Evolutionary conservation across 2,113 vertebrate species (phyloP).

Genomic region (Lagopus muta): DNA sequence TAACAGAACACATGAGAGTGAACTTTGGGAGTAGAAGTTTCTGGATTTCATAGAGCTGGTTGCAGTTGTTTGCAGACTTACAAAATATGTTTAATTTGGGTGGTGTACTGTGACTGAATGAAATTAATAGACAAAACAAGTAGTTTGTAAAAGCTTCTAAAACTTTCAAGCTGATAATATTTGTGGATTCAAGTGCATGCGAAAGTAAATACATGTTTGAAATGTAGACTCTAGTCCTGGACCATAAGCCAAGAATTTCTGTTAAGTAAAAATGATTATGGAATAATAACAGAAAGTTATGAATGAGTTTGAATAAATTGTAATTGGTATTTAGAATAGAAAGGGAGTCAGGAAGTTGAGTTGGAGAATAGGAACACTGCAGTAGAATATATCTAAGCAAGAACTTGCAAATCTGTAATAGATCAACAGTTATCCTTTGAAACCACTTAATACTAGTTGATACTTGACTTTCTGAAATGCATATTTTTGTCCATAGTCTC

Average conservation of each 20-base stretch:
- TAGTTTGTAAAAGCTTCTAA: neutral
- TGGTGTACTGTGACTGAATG: neutral
- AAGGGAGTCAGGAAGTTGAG: neutral
- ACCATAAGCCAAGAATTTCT: neutral
- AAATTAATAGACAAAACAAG: neutral
- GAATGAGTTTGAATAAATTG: neutral
- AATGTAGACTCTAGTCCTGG: neutral
- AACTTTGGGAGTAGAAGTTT: neutral
- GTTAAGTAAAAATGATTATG: neutral
- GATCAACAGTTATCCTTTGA: neutral
- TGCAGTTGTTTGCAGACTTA: neutral
- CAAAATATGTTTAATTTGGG: neutral
- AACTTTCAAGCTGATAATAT: neutral
- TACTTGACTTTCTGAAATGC: neutral
- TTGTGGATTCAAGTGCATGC: neutral
- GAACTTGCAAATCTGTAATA: neutral
- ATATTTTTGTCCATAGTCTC: neutral
- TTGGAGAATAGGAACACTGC: neutral
- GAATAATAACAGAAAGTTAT: neutral
- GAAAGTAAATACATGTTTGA: neutral
- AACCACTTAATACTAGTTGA: neutral
- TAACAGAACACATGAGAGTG: neutral
- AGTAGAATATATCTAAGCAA: neutral
- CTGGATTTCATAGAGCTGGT: neutral
- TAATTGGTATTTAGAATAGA: slow-evolving; percentile 1